Conservation (phyloP, 1,140 invertebrate species). For the Philotrypesis tridentata region DNA sequence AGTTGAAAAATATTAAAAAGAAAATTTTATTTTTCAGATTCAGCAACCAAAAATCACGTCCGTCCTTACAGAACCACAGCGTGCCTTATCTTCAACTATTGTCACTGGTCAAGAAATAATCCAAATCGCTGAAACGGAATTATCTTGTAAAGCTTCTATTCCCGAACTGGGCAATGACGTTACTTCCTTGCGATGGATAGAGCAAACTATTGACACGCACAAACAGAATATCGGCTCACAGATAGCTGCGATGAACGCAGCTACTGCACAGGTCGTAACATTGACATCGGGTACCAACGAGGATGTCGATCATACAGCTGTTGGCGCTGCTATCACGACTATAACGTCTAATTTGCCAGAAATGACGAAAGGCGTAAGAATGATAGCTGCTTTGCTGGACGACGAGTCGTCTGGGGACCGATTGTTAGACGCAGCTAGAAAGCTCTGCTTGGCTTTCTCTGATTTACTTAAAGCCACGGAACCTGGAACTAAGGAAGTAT, state of each 20-base stretch:
- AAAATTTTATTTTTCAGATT: conserved; percentile 73
- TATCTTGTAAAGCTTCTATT: conserved; percentile 83
- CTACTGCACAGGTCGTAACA: conserved; percentile 98
- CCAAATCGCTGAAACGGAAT: conserved; percentile 86
- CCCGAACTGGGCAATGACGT: conserved; percentile 89
- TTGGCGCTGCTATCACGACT: conserved; percentile 96
- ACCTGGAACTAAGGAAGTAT: conserved; percentile 91
- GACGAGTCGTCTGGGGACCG: conserved; percentile 88
- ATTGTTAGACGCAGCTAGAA: conserved; percentile 92
- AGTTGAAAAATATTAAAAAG: conserved; percentile 33
- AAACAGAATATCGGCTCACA: conserved; percentile 97
- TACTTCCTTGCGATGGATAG: conserved; percentile 93
- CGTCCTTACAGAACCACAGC: conserved; percentile 90
- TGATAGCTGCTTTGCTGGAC: conserved; percentile 95
- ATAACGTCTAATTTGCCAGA: conserved; percentile 97
- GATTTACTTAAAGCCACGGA: conserved; percentile 96
- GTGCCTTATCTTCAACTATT: conserved; percentile 93
- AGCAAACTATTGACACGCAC: conserved; percentile 94
- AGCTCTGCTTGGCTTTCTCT: conserved; percentile 94
- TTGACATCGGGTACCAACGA: conserved; percentile 88
- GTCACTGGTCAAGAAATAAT: conserved; percentile 90
- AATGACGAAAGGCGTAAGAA: conserved; percentile 94
- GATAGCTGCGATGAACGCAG: conserved; percentile 99
- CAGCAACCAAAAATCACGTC: conserved; percentile 91
- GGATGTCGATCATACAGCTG: conserved; percentile 94